Percentiles rank a stretch among this genome's conserved stretches.
phyloP scores from a whole-genome alignment of 2,888 invertebrate species.

The Drosophila lutescens region DNA sequence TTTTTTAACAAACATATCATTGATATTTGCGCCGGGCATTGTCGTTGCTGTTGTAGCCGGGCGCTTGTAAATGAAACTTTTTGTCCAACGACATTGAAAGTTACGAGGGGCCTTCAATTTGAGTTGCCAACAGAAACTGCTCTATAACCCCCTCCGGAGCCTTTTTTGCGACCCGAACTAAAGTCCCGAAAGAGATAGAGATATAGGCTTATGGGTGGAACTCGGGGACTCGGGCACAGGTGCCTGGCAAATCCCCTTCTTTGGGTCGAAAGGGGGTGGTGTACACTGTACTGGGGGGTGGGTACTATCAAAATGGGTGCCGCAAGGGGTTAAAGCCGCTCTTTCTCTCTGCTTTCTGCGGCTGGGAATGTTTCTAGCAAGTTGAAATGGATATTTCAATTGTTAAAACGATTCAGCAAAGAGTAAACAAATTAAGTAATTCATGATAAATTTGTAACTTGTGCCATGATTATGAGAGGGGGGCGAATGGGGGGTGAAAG shows the following conservation, averaged over 20 bases:
- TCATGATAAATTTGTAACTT: constrained; percentile 54
- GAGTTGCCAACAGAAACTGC: constrained; percentile 31
- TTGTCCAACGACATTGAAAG: constrained; percentile 68
- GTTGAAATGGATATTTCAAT: constrained; percentile 54
- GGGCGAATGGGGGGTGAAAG: neutral
- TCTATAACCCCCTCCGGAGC: neutral
- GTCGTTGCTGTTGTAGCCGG: constrained; percentile 32
- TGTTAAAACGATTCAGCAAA: constrained; percentile 48
- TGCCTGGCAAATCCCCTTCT: constrained; percentile 30
- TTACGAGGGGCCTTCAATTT: constrained; percentile 57
- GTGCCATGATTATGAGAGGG: constrained; percentile 18
- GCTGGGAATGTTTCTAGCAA: constrained; percentile 19
- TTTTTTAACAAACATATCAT: constrained; percentile 78
- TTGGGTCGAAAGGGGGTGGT: neutral
- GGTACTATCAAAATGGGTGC: neutral
- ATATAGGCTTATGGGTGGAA: neutral
- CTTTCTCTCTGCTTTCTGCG: neutral
- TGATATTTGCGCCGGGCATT: constrained; percentile 71
- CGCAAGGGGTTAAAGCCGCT: neutral
- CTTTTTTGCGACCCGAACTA: neutral
- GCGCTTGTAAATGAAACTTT: constrained; percentile 70
- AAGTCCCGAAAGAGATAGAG: neutral
- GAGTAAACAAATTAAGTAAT: constrained; percentile 70
- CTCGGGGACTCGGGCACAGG: constrained; percentile 28
- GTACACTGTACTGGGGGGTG: neutral